Evolutionary conservation across 2,888 invertebrate genomes (phyloP).

Genomic region (Agrochola lychnidis): DNA sequence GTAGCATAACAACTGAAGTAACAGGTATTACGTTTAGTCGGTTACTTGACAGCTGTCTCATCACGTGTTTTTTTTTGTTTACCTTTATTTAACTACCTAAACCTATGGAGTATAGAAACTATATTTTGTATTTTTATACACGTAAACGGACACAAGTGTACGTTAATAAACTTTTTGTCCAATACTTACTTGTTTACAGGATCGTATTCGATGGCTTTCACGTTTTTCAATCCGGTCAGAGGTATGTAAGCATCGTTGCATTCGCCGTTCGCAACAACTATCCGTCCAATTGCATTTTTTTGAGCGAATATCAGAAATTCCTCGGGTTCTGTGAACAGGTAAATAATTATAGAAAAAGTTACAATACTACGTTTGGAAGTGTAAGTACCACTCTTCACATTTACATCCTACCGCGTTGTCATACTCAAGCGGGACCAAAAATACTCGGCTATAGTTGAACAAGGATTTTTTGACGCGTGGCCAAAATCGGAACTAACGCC

Average conservation of each 20-base stretch:
- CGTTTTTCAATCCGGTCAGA: slow-evolving; percentile 94
- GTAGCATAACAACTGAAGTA: too few species aligned
- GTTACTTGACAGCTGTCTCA: too few species aligned
- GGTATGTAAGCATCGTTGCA: slow-evolving; percentile 96
- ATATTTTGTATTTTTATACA: background rate
- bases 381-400: background rate
- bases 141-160: background rate
- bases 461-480: background rate
- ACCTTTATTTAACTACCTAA: too few species aligned
- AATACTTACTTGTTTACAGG: slow-evolving; percentile 89
- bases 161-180: background rate
- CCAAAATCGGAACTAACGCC: too few species aligned
- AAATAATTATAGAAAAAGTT: background rate
- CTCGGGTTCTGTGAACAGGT: slow-evolving; percentile 92
- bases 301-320: slow-evolving; percentile 97
- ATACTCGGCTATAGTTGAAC: background rate
- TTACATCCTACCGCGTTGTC: background rate
- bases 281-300: slow-evolving; percentile 95
- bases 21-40: too few species aligned
- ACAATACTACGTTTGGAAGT: background rate
- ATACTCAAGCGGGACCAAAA: background rate
- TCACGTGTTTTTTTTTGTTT: too few species aligned
- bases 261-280: slow-evolving; percentile 94
- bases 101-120: background rate
- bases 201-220: slow-evolving; percentile 96